Base-by-base conservation (phyloP, 2,888 invertebrate genomes). In the Syrista parreyssii region DNA sequence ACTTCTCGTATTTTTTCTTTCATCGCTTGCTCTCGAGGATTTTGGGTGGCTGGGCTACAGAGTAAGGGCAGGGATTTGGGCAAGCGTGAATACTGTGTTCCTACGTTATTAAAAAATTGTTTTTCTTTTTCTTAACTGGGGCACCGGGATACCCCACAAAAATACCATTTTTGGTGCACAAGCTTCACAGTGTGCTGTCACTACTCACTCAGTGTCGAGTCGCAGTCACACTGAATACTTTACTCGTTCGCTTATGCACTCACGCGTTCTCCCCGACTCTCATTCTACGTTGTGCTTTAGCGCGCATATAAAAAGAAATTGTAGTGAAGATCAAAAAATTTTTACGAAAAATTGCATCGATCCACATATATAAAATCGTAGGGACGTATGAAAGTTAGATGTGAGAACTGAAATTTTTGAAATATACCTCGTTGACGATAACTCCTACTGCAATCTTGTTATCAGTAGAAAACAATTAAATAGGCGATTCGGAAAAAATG, bases 41-140 rank as follows among this genome's bases (percentile, higher is more conserved):
- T 74, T 68, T 55, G 55, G 55, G 23, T 55, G 55, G 55, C 55
- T 55, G 55, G 23, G 55, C 55, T 55, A 55, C 55, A 9, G 23
- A 2, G 55, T 55, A 23, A 23, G 55, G 23, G 55, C 23, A 23
- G 55, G 55, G 55, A 2, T 9, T 9, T 35, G 40, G 76, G 75
- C 73, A 77, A 76, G 76, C 75, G 75, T 77, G 75, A 79, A 82
- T 81, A 81, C 79, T 80, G 79, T 76, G 78, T 80, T 34, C 40
- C 71, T 71, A 11, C 33, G n/a, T 71, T 32, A 33, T 31, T 71
- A 30, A 15, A 23, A n/a, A n/a, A n/a, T n/a, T n/a, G n/a, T n/a
- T n/a, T 68, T n/a, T 71, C 32, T 23, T 33, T 15, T 30, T 15
- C 6, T 12, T 33, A 23, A 32, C 71, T 9, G 33, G 71, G 31